These are phyloP conservation scores for Alauda arvensis DNA, from an alignment of 2,797 vertebrate genomes.

Conservation along the genomic window DNA sequence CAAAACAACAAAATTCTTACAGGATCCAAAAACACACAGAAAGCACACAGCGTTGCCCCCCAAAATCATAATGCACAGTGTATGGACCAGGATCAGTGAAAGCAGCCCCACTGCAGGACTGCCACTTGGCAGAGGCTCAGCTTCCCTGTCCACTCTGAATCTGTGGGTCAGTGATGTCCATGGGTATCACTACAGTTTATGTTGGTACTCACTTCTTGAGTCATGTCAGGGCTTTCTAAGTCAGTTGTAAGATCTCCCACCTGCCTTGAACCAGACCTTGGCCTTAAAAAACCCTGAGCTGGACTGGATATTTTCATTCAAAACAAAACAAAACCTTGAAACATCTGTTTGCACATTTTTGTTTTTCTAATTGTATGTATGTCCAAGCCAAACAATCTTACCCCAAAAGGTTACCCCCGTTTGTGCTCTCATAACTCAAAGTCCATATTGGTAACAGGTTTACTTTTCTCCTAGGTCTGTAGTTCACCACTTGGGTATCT, in stretches of 20 bases:
- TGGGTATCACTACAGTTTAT: background rate
- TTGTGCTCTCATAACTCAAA: background rate
- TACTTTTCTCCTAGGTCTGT: background rate
- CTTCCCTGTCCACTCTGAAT: background rate
- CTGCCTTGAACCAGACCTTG: background rate
- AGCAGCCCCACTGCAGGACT: background rate
- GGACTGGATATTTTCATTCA: slow-evolving; percentile 1
- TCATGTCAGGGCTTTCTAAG: background rate
- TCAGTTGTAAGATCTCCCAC: background rate
- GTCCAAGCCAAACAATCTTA: slow-evolving; percentile 37
- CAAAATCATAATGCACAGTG: background rate
- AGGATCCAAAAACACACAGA: background rate
- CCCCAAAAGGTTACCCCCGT: background rate
- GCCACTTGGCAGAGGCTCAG: background rate
- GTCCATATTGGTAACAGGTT: background rate
- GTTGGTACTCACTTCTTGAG: background rate
- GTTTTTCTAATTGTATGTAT: background rate
- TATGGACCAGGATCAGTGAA: background rate
- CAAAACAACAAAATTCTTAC: background rate
- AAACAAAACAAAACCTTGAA: slow-evolving; percentile 35
- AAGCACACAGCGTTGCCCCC: background rate
- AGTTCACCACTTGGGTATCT: background rate
- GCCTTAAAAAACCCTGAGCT: background rate
- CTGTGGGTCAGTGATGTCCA: rapidly evolving
- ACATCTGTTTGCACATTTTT: slow-evolving; percentile 26